Conservation (phyloP, 2,797 vertebrate genomes). For the Neopelma chrysocephalum region DNA sequence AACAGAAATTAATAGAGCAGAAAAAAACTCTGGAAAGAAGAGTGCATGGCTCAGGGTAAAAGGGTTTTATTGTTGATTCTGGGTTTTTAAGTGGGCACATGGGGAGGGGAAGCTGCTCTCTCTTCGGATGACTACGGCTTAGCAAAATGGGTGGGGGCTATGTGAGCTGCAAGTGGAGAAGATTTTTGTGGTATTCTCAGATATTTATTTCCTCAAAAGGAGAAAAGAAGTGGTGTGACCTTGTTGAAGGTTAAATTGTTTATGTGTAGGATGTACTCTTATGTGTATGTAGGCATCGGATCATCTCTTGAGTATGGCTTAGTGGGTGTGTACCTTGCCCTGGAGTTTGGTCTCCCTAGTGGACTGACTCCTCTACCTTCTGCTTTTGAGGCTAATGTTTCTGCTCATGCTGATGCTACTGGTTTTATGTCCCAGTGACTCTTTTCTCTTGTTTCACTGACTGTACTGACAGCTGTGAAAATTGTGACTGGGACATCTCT, state of each 20-base stretch:
- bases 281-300: rapidly evolving
- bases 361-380: not conserved
- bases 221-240: not conserved
- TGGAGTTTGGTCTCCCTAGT: not conserved
- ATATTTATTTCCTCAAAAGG: not conserved
- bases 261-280: not conserved
- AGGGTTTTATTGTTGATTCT: constrained; percentile 17
- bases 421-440: not conserved
- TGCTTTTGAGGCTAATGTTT: not conserved
- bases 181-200: not conserved
- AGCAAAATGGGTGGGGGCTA: not conserved
- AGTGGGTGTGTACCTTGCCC: not conserved
- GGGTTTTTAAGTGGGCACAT: not conserved
- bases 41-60: constrained; percentile 32
- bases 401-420: rapidly evolving
- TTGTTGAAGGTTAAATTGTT: not conserved
- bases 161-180: not conserved
- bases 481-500: not conserved
- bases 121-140: not conserved
- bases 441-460: not conserved
- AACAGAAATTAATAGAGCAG: constrained; percentile 65
- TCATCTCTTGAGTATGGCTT: not conserved
- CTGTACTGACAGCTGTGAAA: not conserved
- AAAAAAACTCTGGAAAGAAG: constrained; percentile 42
- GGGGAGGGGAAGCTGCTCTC: not conserved